A percentile compares a stretch with the other conserved stretches of the same genome.
These are phyloP conservation scores for Deroplatys truncata DNA, from an alignment of 2,888 invertebrate genomes.

Conservation along the genomic window DNA sequence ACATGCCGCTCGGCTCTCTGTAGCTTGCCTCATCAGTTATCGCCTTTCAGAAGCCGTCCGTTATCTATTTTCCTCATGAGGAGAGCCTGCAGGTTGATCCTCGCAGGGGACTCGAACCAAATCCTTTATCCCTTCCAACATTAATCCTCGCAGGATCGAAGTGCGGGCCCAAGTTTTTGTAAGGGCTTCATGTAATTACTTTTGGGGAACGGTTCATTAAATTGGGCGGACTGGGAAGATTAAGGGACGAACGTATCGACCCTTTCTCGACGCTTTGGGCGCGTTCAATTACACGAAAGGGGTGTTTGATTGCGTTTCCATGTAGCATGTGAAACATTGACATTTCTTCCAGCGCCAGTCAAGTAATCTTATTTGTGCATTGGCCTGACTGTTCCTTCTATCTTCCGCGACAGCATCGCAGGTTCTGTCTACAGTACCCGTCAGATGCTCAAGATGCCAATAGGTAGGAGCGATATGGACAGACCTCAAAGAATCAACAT, in stretches of 20 bases:
- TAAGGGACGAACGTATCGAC: background rate
- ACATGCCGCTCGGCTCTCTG: background rate
- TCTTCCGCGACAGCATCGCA: no score
- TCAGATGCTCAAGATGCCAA: no score
- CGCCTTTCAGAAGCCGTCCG: background rate
- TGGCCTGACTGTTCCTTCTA: no score
- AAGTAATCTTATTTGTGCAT: background rate
- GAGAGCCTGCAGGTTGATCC: background rate
- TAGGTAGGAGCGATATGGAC: no score
- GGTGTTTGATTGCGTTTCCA: background rate
- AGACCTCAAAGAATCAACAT: no score
- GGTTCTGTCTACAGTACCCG: no score
- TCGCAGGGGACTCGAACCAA: conserved; percentile 10
- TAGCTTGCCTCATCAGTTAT: background rate
- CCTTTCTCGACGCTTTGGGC: background rate
- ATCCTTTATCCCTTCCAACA: conserved; percentile 8
- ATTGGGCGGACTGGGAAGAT: background rate
- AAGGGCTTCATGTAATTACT: conserved; percentile 4
- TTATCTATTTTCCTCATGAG: conserved; percentile 1
- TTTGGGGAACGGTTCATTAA: background rate
- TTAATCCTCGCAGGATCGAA: conserved; percentile 8
- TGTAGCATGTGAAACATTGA: background rate
- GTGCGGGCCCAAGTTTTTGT: background rate
- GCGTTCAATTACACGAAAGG: background rate
- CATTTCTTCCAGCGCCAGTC: background rate